These are phyloP conservation scores for Anastatus disparis DNA, from an alignment of 1,140 invertebrate genomes.

Conservation along the genomic window DNA sequence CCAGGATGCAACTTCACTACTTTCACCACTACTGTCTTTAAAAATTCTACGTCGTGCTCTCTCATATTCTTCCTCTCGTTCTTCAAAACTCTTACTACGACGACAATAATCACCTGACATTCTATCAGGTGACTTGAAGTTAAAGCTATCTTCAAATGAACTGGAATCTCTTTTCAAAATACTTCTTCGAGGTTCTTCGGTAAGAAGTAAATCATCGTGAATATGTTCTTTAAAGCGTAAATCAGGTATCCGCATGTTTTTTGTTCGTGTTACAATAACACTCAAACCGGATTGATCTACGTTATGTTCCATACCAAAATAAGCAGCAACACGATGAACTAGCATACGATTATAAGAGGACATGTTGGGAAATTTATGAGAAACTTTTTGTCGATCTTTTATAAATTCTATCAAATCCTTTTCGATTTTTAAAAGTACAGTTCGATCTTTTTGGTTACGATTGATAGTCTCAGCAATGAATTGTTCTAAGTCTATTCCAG, in stretches of 20 bases:
- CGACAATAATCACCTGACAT: conserved; percentile 74
- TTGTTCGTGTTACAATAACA: conserved; percentile 85
- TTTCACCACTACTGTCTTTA: conserved; percentile 66
- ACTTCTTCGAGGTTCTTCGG: conserved; percentile 78
- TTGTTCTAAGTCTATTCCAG: conserved; percentile 83
- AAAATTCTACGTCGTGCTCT: conserved; percentile 85
- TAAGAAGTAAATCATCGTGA: conserved; percentile 70
- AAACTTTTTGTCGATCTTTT: conserved; percentile 82
- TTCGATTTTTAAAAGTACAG: conserved; percentile 87
- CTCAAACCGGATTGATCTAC: conserved; percentile 86
- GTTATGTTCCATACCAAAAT: conserved; percentile 94
- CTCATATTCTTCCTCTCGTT: conserved; percentile 89
- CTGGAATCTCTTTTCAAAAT: conserved; percentile 86
- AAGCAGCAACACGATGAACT: conserved; percentile 91
- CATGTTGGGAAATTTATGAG: conserved; percentile 88
- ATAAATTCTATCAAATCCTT: conserved; percentile 86
- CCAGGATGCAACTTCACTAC: conserved; percentile 60
- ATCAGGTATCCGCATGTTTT: conserved; percentile 79
- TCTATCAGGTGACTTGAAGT: conserved; percentile 73
- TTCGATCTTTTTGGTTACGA: conserved; percentile 87
- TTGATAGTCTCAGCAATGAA: conserved; percentile 93
- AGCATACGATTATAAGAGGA: conserved; percentile 95
- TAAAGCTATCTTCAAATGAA: conserved; percentile 78
- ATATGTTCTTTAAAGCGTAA: conserved; percentile 73
- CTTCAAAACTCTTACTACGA: conserved; percentile 89